Conservation (phyloP, 2,888 invertebrate genomes). For the Heliconius erato region DNA sequence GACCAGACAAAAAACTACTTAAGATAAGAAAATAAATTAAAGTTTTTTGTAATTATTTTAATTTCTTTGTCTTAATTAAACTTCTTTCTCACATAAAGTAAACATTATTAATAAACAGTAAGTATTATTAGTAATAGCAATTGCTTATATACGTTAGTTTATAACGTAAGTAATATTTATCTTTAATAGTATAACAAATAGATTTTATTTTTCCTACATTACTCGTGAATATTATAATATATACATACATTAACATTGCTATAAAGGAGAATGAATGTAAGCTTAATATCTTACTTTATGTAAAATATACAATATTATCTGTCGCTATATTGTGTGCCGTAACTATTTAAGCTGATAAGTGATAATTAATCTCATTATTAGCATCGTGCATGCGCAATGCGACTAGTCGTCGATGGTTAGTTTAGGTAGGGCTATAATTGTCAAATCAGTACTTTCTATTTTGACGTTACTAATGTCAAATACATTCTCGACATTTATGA, state of each 20-base stretch:
- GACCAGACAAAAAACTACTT: too few relatives aligned
- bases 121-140: too few relatives aligned
- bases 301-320: neutral
- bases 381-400: neutral
- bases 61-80: too few relatives aligned
- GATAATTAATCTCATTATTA: slow-evolving; percentile 6
- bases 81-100: too few relatives aligned
- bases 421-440: neutral
- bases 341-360: neutral
- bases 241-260: neutral
- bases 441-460: neutral
- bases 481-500: neutral
- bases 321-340: neutral
- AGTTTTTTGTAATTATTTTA: too few relatives aligned
- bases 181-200: too few relatives aligned
- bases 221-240: neutral
- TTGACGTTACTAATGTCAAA: neutral
- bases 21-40: too few relatives aligned
- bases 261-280: neutral
- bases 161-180: too few relatives aligned
- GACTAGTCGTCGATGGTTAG: neutral
- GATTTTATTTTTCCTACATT: too few relatives aligned
- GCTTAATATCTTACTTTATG: neutral
- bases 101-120: too few relatives aligned
- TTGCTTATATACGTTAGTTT: too few relatives aligned